A percentile compares a stretch with the other conserved stretches of the same genome.
Conservation (phyloP, 1,140 invertebrate genomes). For the Glossosoma conforme region DNA sequence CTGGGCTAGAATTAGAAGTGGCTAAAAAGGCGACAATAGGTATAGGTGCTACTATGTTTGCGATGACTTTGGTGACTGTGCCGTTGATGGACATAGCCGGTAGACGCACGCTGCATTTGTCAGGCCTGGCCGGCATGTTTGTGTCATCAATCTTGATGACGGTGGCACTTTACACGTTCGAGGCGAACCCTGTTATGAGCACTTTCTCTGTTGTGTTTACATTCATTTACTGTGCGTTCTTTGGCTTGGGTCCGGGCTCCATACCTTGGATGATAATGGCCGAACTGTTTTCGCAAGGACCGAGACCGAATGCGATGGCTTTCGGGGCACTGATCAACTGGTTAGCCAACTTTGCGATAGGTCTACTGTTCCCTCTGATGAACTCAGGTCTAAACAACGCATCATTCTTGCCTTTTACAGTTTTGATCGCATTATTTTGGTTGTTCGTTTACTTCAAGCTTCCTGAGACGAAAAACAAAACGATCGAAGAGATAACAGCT, state of each 20-base stretch:
- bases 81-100: conserved; percentile 89
- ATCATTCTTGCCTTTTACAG: conserved; percentile 93
- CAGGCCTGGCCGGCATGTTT: conserved; percentile 87
- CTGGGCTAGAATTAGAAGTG: conserved; percentile 70
- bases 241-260: conserved; percentile 87
- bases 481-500: conserved; percentile 92
- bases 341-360: conserved; percentile 91
- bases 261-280: conserved; percentile 98
- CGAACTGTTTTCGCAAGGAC: conserved; percentile 91
- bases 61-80: conserved; percentile 89
- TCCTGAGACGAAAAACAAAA: conserved; percentile 97
- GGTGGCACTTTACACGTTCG: conserved; percentile 59
- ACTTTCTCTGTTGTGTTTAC: conserved; percentile 80
- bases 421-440: conserved; percentile 88
- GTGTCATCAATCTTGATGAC: conserved; percentile 90
- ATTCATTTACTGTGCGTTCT: conserved; percentile 86
- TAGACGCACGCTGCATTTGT: conserved; percentile 79
- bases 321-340: conserved; percentile 93
- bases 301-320: conserved; percentile 89
- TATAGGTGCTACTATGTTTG: conserved; percentile 88
- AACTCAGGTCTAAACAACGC: conserved; percentile 79
- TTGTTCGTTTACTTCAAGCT: conserved; percentile 95
- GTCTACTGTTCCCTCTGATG: conserved; percentile 80
- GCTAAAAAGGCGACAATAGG: conserved; percentile 86
- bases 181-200: conserved; percentile 53